Conservation (phyloP, 2,113 vertebrate genomes). For the Oceanodroma tethys region DNA sequence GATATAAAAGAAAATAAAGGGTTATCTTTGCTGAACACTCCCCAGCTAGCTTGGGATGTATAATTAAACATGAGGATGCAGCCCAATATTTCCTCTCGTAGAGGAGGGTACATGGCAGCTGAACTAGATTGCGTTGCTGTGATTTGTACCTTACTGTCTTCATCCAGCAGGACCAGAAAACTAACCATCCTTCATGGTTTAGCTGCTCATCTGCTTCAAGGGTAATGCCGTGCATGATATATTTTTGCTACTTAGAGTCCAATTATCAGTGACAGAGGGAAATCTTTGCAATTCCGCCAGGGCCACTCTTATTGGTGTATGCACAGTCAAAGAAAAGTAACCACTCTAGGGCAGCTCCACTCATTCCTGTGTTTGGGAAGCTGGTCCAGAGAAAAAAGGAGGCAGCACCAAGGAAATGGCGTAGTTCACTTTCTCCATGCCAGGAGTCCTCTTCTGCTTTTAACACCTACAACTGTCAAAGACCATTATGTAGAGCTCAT, state of each 20-base stretch:
- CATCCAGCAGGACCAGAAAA: background rate
- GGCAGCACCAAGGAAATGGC: background rate
- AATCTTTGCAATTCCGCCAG: background rate
- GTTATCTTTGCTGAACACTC: background rate
- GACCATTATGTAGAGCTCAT: background rate
- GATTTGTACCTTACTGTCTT: background rate
- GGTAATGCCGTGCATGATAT: background rate
- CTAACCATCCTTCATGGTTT: background rate
- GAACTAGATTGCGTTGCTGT: background rate
- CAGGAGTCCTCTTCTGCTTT: background rate
- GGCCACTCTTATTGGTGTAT: background rate
- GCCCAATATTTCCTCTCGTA: background rate
- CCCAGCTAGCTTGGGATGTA: background rate
- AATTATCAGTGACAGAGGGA: background rate
- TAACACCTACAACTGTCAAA: background rate
- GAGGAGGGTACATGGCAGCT: background rate
- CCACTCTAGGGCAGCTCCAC: background rate
- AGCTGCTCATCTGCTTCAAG: background rate
- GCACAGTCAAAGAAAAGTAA: background rate
- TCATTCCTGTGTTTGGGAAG: background rate
- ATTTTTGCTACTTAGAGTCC: background rate
- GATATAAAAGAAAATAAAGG: background rate
- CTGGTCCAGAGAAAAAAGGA: background rate
- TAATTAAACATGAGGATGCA: background rate
- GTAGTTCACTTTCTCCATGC: background rate